Base-by-base conservation (phyloP, 2,888 invertebrate species). In the Rosalia funebris region DNA sequence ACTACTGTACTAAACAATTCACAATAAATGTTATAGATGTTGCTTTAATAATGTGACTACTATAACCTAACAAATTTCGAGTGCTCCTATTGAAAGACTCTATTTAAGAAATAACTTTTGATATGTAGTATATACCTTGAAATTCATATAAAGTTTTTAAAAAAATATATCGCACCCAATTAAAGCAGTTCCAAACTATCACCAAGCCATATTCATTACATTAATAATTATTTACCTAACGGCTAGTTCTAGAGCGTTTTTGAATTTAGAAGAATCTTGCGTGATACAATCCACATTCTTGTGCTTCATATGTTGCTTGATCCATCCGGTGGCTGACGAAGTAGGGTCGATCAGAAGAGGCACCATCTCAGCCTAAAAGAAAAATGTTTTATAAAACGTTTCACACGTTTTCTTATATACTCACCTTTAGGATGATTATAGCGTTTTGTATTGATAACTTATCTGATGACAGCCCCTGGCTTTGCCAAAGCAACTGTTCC, bases 271-370 rank as follows among this genome's bases (percentile, higher is more conserved):
- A 64, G 89, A 91, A 66, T 90, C 88, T 71, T 94, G 93, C 10
- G 91, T 89, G 0, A 93, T 87, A 11, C 90, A 84, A 75, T 98
- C 96, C 46, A 93, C 86, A 4, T 89, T 86, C 17, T 84, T 80
- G 3, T 82, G 85, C 57, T 86, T 87, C 1, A 93, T 81, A 74
- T 92, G 89, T 39, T 85, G 86, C 71, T 87, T 88, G 0, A 97
- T 82, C 97, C 97, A 97, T 31, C 87, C 84, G 0, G 90, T 85
- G 0, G 95, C 94, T 5, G 90, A 87, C 1, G 91, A 91, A 0
- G 95, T 92, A 0, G 98, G 95, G 82, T 99, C 98, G 41, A 98
- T 85, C 37, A 98, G 83, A 53, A 96, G 84, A 0, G 96, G 93
- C 0, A 89, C 86, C 69, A 88, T 84, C 19, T 86, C 85, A 5